Evolutionary conservation across 2,797 vertebrate genomes (phyloP).

Genomic region (Naso thynnoides): DNA sequence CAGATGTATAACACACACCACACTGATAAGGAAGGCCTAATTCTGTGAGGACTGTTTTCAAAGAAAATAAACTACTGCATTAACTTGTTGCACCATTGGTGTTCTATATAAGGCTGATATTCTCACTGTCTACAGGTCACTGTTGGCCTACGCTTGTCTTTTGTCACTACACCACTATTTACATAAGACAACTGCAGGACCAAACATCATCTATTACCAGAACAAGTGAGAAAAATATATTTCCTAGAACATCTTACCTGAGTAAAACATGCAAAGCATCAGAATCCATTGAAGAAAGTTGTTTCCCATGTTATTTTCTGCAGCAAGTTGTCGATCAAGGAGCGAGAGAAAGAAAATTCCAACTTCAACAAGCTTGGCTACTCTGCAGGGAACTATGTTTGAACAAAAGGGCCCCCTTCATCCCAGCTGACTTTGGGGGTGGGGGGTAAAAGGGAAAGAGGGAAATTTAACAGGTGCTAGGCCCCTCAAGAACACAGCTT

Average conservation of each 20-base stretch:
- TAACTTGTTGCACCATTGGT: no score
- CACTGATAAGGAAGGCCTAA: background rate
- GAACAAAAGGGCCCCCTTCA: constrained; percentile 84
- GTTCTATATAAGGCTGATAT: background rate
- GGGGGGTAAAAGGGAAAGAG: constrained; percentile 70
- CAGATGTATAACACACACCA: background rate
- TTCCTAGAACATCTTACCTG: constrained; percentile 71
- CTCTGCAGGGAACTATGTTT: constrained; percentile 83
- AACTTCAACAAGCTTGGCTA: constrained; percentile 83
- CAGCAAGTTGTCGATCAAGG: constrained; percentile 65
- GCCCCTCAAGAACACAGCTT: constrained; percentile 48
- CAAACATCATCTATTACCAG: constrained; percentile 1
- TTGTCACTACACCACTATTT: background rate
- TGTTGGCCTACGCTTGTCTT: background rate
- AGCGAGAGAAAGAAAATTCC: constrained; percentile 76
- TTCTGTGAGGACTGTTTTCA: background rate
- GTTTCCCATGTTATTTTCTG: constrained; percentile 80
- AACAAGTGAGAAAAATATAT: constrained; percentile 22
- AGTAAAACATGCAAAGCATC: constrained; percentile 73
- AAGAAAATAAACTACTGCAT: background rate
- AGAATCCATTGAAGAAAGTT: constrained; percentile 72
- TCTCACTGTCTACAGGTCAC: background rate
- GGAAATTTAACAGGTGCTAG: constrained; percentile 80
- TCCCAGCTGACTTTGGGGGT: constrained; percentile 81
- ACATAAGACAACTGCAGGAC: background rate